Base-by-base conservation (phyloP, 2,113 vertebrate genomes). In the Parus major region DNA sequence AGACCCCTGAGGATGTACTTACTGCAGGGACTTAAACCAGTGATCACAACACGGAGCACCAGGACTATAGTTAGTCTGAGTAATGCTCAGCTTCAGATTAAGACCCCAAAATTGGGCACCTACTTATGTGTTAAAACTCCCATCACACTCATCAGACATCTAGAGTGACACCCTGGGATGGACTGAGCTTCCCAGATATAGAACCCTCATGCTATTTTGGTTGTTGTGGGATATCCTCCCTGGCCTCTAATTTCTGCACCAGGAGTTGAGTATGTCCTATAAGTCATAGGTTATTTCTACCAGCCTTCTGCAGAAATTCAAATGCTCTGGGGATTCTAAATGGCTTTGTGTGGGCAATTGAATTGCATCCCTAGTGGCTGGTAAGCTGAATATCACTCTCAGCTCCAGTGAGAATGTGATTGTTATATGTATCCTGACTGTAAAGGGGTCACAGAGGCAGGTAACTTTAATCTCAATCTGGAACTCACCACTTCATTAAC, bases 1-100 rank as follows among this genome's bases (percentile, higher is more conserved):
- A 35, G 29, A 39, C 60, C 29, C 47, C 39, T 52, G 57, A 72
- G 63, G 25, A 28, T 0, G 1, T 25, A 36, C 1, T 0, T 5
- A 47, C 41, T 77, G 12, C 31, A 44, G 0, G 1, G 55, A 28
- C 7, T 61, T 72, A 57, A 47, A 36, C 19, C 3, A 1, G 12
- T 39, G 42, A 53, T 13, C 13, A 23, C 52, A 76, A 47, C 16
- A 75, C 2, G 41, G 29, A 73, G 10, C 29, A 56, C 14, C 24
- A 89, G 49, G 36, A 19, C 18, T 44, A 24, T 4, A 11, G 4
- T 28, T 53, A 66, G 3, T 19, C 16, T 56, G 39, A 29, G 29
- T 6, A 76, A 41, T 10, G n/a, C 39, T 69, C n/a, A 61, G 12
- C 15, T 69, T 94, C 80, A 81, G 41, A 65, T 53, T 77, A 86